Percentiles rank a stretch among this genome's conserved stretches.
Evolutionary conservation across 1,140 invertebrate genomes (phyloP).

Genomic region (Eriocheir sinensis): DNA sequence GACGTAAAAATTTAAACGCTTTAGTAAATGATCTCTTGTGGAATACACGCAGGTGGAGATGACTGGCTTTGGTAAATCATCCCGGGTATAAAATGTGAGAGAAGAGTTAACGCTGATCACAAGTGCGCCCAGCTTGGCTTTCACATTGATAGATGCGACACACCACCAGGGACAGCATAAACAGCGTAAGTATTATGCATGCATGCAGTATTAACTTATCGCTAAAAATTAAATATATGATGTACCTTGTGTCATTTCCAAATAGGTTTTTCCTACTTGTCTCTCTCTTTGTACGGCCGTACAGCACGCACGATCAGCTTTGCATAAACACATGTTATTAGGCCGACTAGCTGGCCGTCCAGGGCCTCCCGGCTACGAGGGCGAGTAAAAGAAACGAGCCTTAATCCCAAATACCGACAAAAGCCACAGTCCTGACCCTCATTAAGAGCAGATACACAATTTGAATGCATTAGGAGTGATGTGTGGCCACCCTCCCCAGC

Average conservation of each 20-base stretch:
- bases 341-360: background rate
- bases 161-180: no score
- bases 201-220: no score
- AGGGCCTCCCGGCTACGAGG: background rate
- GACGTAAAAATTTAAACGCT: background rate
- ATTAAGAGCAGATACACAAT: background rate
- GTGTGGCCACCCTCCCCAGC: background rate
- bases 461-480: slow-evolving; percentile 16
- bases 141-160: no score
- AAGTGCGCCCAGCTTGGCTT: no score
- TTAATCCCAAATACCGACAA: slow-evolving; percentile 16
- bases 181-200: no score
- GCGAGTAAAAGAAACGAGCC: background rate
- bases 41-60: no score
- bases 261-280: background rate
- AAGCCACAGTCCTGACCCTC: background rate
- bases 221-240: no score
- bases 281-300: background rate
- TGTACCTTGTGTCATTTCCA: background rate
- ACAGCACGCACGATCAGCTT: background rate
- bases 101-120: background rate
- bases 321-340: slow-evolving; percentile 8
- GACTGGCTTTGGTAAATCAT: no score
- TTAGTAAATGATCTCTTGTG: no score
- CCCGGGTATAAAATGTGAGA: background rate